Percentiles rank a stretch among this genome's conserved stretches.
phyloP scores from a whole-genome alignment of 2,113 vertebrate genomes.

The Edolisoma coerulescens region DNA sequence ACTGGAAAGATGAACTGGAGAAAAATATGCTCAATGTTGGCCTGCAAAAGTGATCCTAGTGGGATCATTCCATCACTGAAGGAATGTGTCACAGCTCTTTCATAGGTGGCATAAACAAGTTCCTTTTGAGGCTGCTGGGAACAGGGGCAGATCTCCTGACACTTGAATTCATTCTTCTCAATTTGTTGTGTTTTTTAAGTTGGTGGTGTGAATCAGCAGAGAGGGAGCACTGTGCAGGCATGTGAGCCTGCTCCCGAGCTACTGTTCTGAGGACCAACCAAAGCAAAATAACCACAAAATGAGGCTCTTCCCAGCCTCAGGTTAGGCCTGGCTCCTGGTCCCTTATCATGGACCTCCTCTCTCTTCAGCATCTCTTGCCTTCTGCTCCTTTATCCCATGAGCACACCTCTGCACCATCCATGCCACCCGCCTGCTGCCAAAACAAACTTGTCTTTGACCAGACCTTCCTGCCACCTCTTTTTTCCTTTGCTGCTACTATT shows the following conservation, averaged over 20 bases:
- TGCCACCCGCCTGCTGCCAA: not conserved
- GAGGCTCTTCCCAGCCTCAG: not conserved
- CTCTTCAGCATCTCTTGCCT: not conserved
- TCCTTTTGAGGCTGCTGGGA: not conserved
- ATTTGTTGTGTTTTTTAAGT: not conserved
- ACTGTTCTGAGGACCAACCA: not conserved
- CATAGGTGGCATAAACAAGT: not conserved
- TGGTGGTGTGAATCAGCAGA: not conserved
- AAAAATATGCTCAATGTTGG: not conserved
- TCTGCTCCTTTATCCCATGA: not conserved
- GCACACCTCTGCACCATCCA: accelerated
- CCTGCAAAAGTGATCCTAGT: not conserved
- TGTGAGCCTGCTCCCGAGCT: not conserved
- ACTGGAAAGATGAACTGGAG: not conserved
- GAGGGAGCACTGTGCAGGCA: not conserved
- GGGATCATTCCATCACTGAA: not conserved
- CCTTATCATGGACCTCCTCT: not conserved
- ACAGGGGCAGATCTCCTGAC: not conserved
- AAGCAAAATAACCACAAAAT: not conserved
- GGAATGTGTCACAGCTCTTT: not conserved
- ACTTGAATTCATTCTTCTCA: not conserved
- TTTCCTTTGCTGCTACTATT: not conserved
- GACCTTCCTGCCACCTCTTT: not conserved
- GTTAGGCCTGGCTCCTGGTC: not conserved
- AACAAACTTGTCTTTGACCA: not conserved